Evolutionary conservation across 1,140 invertebrate genomes (phyloP).

Genomic region (Planococcus citri): DNA sequence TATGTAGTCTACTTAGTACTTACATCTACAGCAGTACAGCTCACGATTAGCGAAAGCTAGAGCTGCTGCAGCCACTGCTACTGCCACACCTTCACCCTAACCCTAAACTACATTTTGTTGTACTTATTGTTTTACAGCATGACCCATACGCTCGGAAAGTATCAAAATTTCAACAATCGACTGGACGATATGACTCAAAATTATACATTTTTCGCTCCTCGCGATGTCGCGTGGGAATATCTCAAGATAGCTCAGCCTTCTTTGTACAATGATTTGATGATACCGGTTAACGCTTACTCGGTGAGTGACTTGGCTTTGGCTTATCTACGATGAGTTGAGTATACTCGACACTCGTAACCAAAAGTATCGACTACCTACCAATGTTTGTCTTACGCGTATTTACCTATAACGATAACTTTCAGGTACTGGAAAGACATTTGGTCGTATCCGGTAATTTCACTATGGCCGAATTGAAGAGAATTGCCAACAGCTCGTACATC

Average conservation of each 20-base stretch:
- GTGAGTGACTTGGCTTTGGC: slow-evolving; percentile 48
- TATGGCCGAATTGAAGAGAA: slow-evolving; percentile 58
- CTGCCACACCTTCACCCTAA: too few relatives aligned
- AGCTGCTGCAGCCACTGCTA: too few relatives aligned
- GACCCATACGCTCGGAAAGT: slow-evolving; percentile 57
- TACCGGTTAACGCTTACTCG: slow-evolving; percentile 63
- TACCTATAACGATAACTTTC: slow-evolving; percentile 31
- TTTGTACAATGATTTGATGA: slow-evolving; percentile 68
- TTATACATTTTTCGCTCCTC: slow-evolving; percentile 84
- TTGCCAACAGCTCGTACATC: slow-evolving; percentile 40
- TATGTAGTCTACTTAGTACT: slow-evolving; percentile 22
- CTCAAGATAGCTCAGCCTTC: slow-evolving; percentile 57
- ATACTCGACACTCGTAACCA: background rate
- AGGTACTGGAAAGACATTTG: slow-evolving; percentile 68
- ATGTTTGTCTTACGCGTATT: too few relatives aligned
- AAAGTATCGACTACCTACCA: too few relatives aligned
- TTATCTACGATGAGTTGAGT: background rate
- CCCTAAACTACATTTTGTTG: background rate
- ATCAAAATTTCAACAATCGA: slow-evolving; percentile 60
- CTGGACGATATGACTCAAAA: slow-evolving; percentile 60
- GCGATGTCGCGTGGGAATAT: slow-evolving; percentile 70
- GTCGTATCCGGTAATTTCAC: slow-evolving; percentile 59
- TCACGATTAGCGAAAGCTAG: too few relatives aligned
- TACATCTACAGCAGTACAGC: background rate
- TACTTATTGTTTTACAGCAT: slow-evolving; percentile 43